These are phyloP conservation scores for Streptopelia turtur DNA, from an alignment of 2,797 vertebrate species.

Conservation along the genomic window DNA sequence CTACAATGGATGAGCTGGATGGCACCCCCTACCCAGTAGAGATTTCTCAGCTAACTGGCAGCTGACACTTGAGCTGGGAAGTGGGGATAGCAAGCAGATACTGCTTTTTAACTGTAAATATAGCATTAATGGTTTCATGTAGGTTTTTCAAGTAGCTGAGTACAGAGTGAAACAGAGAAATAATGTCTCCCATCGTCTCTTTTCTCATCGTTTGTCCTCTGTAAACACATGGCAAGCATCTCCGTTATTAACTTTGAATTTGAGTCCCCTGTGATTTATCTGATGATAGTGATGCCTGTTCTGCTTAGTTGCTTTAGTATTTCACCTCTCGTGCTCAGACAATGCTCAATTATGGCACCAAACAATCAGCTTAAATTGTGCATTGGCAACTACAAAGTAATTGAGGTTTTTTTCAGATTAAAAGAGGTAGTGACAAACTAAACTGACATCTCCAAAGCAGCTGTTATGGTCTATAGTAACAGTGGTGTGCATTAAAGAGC, in stretches of 20 bases:
- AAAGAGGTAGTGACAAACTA: not conserved
- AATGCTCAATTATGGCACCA: not conserved
- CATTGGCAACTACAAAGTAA: not conserved
- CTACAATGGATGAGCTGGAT: not conserved
- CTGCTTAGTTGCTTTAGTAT: not conserved
- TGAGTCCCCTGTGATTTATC: not conserved
- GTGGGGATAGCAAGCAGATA: not conserved
- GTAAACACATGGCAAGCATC: not conserved
- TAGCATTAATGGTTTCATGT: not conserved
- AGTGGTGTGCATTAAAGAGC: not conserved
- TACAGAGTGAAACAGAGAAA: conserved; percentile 4
- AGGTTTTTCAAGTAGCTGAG: conserved; percentile 12
- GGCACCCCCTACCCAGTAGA: not conserved
- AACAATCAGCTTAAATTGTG: not conserved
- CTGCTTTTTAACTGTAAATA: not conserved
- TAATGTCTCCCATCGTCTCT: not conserved
- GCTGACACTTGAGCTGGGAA: not conserved
- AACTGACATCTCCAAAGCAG: conserved; percentile 22
- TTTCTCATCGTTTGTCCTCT: conserved; percentile 7
- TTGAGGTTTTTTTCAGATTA: not conserved
- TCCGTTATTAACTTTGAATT: not conserved
- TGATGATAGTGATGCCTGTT: not conserved
- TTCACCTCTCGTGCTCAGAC: not conserved
- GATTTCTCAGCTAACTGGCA: not conserved
- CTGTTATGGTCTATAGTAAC: not conserved